phyloP scores from a whole-genome alignment of 2,888 invertebrate genomes.

The Cantharis rustica region DNA sequence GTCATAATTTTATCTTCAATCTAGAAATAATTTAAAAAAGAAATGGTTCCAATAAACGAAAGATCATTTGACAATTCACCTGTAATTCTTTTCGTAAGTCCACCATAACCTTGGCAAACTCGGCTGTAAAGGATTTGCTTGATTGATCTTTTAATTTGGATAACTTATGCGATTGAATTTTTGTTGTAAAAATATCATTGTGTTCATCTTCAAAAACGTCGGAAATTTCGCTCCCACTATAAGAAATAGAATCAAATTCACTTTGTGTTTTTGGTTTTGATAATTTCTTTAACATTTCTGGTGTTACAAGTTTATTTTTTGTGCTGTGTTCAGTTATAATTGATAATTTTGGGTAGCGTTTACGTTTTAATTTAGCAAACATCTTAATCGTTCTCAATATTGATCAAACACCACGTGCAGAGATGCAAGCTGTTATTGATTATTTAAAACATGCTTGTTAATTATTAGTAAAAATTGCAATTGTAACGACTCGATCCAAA shows the following conservation, averaged over 20 bases:
- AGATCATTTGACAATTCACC: slow-evolving; percentile 28
- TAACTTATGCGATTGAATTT: slow-evolving; percentile 20
- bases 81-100: slow-evolving; percentile 37
- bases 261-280: slow-evolving; percentile 35
- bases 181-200: slow-evolving; percentile 36
- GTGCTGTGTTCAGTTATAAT: neutral
- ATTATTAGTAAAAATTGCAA: neutral
- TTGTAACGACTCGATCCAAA: no score
- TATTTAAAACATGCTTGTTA: neutral
- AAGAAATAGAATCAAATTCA: slow-evolving; percentile 35
- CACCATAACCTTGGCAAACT: slow-evolving; percentile 42
- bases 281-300: slow-evolving; percentile 34
- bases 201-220: slow-evolving; percentile 45
- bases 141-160: slow-evolving; percentile 43
- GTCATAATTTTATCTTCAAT: slow-evolving; percentile 21
- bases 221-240: slow-evolving; percentile 38
- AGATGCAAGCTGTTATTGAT: neutral
- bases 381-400: slow-evolving; percentile 25
- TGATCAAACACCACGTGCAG: slow-evolving; percentile 38
- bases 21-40: slow-evolving; percentile 15
- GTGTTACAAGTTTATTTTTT: slow-evolving; percentile 20
- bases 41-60: neutral
- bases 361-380: neutral
- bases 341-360: slow-evolving; percentile 3
- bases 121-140: slow-evolving; percentile 43